phyloP scores from a whole-genome alignment of 2,888 invertebrate genomes.

The Microplitis manilae region DNA sequence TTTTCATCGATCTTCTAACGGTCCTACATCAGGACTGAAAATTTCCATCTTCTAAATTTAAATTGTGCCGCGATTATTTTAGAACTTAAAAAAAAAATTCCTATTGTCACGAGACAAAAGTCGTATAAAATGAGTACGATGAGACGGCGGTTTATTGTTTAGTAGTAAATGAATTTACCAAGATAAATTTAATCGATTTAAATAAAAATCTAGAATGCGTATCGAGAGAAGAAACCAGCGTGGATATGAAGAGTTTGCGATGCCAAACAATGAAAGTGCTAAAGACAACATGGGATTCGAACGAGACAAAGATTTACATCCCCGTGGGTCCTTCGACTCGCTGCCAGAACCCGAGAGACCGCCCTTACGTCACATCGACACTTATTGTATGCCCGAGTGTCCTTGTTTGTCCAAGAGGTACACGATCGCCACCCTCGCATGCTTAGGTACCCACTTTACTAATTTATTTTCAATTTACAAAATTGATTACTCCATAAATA shows the following conservation, averaged over 20 bases:
- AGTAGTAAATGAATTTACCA: too few species aligned
- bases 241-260: slow-evolving; percentile 74
- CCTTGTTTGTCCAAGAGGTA: slow-evolving; percentile 90
- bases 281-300: slow-evolving; percentile 71
- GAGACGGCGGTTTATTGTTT: too few species aligned
- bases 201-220: slow-evolving; percentile 31
- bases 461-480: slow-evolving; percentile 2
- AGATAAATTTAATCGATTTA: too few species aligned
- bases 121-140: too few species aligned
- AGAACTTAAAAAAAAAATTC: too few species aligned
- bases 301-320: slow-evolving; percentile 62
- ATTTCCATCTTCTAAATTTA: too few species aligned
- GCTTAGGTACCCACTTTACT: slow-evolving; percentile 75
- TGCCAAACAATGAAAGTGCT: slow-evolving; percentile 66
- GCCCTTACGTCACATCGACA: slow-evolving; percentile 88
- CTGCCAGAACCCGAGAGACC: slow-evolving; percentile 89
- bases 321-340: slow-evolving; percentile 75
- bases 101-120: too few species aligned
- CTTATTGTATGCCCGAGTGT: slow-evolving; percentile 88
- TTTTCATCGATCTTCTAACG: too few species aligned
- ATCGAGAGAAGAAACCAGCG: slow-evolving; percentile 52
- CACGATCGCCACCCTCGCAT: slow-evolving; percentile 89
- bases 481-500: not conserved
- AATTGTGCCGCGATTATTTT: too few species aligned
- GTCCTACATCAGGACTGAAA: too few species aligned